These are phyloP conservation scores for Holocentrus rufus DNA, from an alignment of 2,797 vertebrate species.

Conservation along the genomic window DNA sequence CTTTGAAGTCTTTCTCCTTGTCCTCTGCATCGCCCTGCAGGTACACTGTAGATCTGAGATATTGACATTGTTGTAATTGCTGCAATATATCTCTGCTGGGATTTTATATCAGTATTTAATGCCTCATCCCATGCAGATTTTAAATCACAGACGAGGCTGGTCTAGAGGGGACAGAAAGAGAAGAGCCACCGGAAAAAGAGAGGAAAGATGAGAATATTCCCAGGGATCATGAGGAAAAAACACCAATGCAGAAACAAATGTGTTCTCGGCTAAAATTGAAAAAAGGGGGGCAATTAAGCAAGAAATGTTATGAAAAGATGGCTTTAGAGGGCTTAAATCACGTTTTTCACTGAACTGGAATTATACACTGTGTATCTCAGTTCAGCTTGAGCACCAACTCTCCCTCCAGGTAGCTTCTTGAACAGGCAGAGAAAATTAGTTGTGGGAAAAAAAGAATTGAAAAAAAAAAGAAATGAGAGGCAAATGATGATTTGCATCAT, in stretches of 20 bases:
- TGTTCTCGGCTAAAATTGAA: background rate
- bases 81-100: background rate
- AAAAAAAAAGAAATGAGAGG: background rate
- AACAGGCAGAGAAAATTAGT: background rate
- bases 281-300: background rate
- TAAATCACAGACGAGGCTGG: constrained; percentile 17
- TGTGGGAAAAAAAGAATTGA: background rate
- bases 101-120: constrained; percentile 8
- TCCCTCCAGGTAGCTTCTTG: background rate
- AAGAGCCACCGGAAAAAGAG: background rate
- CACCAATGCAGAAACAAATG: no score
- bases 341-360: background rate
- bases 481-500: constrained; percentile 17
- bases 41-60: constrained; percentile 7
- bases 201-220: background rate
- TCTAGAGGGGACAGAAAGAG: background rate
- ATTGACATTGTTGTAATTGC: constrained; percentile 21
- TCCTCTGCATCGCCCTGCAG: constrained; percentile 6
- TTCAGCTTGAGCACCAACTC: background rate
- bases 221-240: background rate
- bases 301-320: background rate
- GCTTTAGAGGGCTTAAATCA: background rate
- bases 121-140: constrained; percentile 2
- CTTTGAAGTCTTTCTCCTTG: background rate
- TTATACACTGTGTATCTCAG: background rate